phyloP scores from a whole-genome alignment of 92 coral and sea anemone species.

The Montipora capitata region DNA sequence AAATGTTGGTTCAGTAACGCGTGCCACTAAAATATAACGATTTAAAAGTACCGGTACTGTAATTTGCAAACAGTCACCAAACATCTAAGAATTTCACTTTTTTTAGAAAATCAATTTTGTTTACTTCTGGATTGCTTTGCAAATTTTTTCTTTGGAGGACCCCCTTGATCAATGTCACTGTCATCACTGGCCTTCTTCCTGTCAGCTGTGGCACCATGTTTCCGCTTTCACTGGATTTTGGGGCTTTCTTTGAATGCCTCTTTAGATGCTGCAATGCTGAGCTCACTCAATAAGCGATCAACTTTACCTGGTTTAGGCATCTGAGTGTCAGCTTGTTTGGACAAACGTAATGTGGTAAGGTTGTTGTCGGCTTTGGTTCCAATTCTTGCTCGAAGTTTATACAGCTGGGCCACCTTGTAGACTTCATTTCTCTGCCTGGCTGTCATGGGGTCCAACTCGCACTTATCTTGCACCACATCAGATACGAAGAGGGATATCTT shows the following conservation, averaged over 20 bases:
- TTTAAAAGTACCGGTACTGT: background rate
- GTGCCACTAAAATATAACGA: background rate
- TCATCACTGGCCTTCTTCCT: conserved; percentile 16
- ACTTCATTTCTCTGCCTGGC: conserved; percentile 91
- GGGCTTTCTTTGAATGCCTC: conserved; percentile 75
- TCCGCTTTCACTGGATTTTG: conserved; percentile 78
- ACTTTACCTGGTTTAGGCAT: conserved; percentile 93
- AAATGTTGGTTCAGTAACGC: background rate
- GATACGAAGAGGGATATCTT: conserved; percentile 84
- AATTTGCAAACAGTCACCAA: background rate
- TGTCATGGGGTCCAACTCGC: conserved; percentile 87
- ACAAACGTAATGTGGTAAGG: conserved; percentile 85
- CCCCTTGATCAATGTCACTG: conserved; percentile 31
- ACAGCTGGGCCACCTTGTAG: conserved; percentile 87
- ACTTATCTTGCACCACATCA: conserved; percentile 61
- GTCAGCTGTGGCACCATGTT: conserved; percentile 39
- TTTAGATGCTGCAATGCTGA: conserved; percentile 84
- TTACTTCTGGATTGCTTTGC: conserved; percentile 45
- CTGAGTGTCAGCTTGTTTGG: conserved; percentile 78
- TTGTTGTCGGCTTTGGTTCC: conserved; percentile 80
- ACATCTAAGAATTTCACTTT: background rate
- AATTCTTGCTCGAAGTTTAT: conserved; percentile 87
- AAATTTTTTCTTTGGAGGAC: conserved; percentile 34
- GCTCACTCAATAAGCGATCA: conserved; percentile 82
- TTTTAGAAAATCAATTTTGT: conserved; percentile 10